A percentile compares a stretch with the other conserved stretches of the same genome.
phyloP scores from a whole-genome alignment of 2,888 invertebrate species.

The Luffia ferchaultella region DNA sequence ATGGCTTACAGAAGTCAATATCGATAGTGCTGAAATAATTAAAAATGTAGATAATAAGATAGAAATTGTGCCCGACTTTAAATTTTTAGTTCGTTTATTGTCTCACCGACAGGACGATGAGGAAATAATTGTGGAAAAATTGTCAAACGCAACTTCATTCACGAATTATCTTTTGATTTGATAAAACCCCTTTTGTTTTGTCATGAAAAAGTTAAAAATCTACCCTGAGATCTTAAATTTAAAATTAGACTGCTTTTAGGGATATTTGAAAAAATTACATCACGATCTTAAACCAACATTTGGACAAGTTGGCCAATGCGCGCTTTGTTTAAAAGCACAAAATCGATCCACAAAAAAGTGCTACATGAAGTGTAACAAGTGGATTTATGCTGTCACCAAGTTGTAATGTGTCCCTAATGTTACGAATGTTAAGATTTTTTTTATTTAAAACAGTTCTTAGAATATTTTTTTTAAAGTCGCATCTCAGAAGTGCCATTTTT shows the following conservation, averaged over 20 bases:
- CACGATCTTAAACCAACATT: slow-evolving; percentile 5
- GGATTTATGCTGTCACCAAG: slow-evolving; percentile 12
- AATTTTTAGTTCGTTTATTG: not conserved
- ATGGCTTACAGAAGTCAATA: too few species aligned
- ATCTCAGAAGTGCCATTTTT: not conserved
- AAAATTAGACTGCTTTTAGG: too few species aligned
- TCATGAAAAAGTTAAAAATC: slow-evolving; percentile 4
- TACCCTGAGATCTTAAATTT: too few species aligned
- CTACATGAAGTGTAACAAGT: slow-evolving; percentile 11
- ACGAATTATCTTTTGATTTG: slow-evolving; percentile 1
- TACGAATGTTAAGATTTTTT: slow-evolving; percentile 10
- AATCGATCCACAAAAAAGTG: slow-evolving; percentile 11
- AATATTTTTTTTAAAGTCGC: slow-evolving; percentile 6
- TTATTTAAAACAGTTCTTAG: slow-evolving; percentile 6
- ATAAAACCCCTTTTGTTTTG: slow-evolving; percentile 5
- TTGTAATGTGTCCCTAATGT: slow-evolving; percentile 10
- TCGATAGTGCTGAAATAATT: too few species aligned
- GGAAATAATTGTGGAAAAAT: slow-evolving; percentile 2
- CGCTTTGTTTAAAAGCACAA: slow-evolving; percentile 8
- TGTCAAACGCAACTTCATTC: not conserved
- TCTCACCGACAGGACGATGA: slow-evolving; percentile 5
- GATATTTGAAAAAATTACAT: slow-evolving; percentile 3
- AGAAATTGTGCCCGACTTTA: not conserved
- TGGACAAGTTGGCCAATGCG: slow-evolving; percentile 9
- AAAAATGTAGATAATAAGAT: too few species aligned